Evolutionary conservation across 2,797 vertebrate species (phyloP).

Genomic region (Bradypodion ventrale): DNA sequence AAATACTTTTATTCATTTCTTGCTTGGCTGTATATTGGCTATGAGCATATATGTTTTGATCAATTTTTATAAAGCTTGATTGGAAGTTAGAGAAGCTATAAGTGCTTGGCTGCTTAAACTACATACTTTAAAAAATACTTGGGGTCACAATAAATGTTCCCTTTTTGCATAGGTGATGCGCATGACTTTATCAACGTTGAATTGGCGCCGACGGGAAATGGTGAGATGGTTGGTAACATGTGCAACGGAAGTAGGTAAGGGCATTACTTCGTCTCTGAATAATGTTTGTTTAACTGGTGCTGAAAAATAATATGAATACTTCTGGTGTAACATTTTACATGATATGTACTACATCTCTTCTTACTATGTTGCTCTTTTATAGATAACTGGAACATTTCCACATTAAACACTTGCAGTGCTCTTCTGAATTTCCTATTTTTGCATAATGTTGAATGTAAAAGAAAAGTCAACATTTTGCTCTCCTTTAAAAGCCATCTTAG

Average conservation of each 20-base stretch:
- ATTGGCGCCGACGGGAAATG: constrained; percentile 98
- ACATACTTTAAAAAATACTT: neutral
- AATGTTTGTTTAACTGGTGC: constrained; percentile 21
- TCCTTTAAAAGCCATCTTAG: neutral
- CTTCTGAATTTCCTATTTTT: neutral
- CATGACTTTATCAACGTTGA: constrained; percentile 96
- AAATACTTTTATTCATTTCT: neutral
- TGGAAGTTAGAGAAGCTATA: neutral
- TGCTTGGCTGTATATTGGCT: no score
- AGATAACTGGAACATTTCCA: neutral
- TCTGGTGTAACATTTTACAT: neutral
- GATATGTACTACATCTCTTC: neutral
- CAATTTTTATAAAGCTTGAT: neutral
- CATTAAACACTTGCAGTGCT: neutral
- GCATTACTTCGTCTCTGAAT: constrained; percentile 5
- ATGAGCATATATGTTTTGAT: neutral
- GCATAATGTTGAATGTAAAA: neutral
- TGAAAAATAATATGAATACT: neutral
- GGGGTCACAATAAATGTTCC: constrained; percentile 6
- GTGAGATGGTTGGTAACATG: constrained; percentile 98
- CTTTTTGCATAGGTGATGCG: constrained; percentile 89
- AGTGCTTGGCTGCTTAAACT: neutral
- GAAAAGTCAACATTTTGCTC: neutral
- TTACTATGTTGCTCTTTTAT: neutral
- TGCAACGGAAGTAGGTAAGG: constrained; percentile 98